Conservation (phyloP, 2,888 invertebrate species). For the Sphaerolaimus hirsutus region DNA sequence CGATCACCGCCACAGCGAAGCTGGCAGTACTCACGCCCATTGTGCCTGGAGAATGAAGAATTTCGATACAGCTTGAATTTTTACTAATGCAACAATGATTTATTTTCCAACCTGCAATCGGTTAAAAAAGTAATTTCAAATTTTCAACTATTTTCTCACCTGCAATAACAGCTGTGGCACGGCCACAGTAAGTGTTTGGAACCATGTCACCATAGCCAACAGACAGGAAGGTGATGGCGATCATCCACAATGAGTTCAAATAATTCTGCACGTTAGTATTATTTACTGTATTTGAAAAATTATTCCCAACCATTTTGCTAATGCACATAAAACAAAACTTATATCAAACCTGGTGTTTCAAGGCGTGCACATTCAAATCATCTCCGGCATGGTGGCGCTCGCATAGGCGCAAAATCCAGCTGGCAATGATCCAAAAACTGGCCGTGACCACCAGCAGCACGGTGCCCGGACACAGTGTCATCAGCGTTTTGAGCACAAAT, state of each 20-base stretch:
- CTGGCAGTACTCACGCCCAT: conserved; percentile 97
- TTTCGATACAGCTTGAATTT: no score
- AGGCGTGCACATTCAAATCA: conserved; percentile 4
- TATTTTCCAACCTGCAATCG: no score
- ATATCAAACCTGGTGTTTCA: conserved; percentile 2
- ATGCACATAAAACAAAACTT: no score
- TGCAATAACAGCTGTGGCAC: conserved; percentile 92
- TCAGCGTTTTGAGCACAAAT: conserved; percentile 84
- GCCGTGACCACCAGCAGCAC: conserved; percentile 96
- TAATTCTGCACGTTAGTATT: conserved; percentile 12
- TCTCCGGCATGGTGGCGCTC: conserved; percentile 50
- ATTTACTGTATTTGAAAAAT: no score
- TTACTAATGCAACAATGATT: no score
- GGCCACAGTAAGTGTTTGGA: conserved; percentile 97
- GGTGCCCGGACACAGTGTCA: conserved; percentile 97
- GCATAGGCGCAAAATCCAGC: conserved; percentile 91
- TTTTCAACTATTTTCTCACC: no score
- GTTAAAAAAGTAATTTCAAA: no score
- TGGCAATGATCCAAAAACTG: conserved; percentile 94
- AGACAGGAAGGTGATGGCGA: conserved; percentile 97
- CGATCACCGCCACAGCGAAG: conserved; percentile 90
- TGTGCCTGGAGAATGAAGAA: no score
- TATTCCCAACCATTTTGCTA: no score
- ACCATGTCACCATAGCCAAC: conserved; percentile 80
- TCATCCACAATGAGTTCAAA: conserved; percentile 93